Evolutionary conservation across 1,140 invertebrate genomes (phyloP).

Genomic region (Homarus americanus): DNA sequence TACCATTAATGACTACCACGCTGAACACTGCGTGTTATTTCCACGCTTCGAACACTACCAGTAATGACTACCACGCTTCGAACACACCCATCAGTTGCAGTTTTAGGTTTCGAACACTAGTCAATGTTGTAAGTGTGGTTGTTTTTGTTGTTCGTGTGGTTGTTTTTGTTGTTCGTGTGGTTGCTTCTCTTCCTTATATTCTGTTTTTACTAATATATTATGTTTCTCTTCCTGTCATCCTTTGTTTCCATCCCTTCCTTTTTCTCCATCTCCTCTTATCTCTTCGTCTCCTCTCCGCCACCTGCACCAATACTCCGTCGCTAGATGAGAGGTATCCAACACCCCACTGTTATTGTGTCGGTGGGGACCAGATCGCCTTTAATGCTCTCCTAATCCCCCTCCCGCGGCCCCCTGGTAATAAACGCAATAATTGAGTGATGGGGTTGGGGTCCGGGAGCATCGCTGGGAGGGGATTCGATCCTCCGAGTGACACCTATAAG

Average conservation of each 20-base stretch:
- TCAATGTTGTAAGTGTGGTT: too few relatives aligned
- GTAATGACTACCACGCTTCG: too few relatives aligned
- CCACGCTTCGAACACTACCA: too few relatives aligned
- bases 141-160: too few relatives aligned
- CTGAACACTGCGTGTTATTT: too few relatives aligned
- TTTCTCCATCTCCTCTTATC: neutral
- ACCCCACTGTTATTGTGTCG: slow-evolving; percentile 4
- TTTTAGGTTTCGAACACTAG: too few relatives aligned
- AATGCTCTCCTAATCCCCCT: slow-evolving; percentile 27
- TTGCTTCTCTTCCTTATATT: too few relatives aligned
- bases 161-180: too few relatives aligned
- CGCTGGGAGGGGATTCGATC: slow-evolving; percentile 3
- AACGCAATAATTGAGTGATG: slow-evolving; percentile 39
- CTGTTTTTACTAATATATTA: too few relatives aligned
- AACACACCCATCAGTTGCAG: too few relatives aligned
- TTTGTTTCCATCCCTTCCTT: neutral
- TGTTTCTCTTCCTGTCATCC: neutral
- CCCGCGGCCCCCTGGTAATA: slow-evolving; percentile 22
- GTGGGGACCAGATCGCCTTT: slow-evolving; percentile 16
- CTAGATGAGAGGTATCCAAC: neutral
- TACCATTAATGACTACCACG: too few relatives aligned
- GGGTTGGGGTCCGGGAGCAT: neutral
- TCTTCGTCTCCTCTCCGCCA: neutral
- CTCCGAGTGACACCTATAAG: slow-evolving; percentile 22
- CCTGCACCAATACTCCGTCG: neutral